Percentiles rank a stretch among this genome's conserved stretches.
Conservation (phyloP, 2,113 vertebrate species). For the Tapirus terrestris region DNA sequence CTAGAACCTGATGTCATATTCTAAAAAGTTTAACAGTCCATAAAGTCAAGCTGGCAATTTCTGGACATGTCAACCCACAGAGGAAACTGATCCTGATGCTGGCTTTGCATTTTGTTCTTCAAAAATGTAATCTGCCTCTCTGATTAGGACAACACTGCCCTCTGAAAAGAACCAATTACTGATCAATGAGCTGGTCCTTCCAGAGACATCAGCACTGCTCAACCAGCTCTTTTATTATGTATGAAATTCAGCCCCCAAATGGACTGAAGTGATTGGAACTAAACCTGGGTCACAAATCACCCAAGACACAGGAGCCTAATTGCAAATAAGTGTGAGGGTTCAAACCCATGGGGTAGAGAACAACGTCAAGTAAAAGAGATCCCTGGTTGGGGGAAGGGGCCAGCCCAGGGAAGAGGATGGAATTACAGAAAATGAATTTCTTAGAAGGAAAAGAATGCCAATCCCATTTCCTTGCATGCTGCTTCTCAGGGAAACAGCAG, state of each 20-base stretch:
- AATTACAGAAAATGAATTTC: no score
- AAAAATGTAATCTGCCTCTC: background rate
- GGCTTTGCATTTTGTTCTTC: background rate
- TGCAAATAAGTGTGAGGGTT: accelerated
- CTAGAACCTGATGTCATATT: background rate
- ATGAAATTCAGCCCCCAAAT: background rate
- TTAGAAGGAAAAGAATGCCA: background rate
- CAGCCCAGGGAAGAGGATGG: background rate
- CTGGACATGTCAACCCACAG: background rate
- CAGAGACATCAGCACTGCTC: no score
- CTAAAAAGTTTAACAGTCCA: background rate
- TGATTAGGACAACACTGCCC: background rate
- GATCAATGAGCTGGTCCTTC: background rate
- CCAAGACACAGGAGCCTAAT: background rate
- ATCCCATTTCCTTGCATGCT: background rate
- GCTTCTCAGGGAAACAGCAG: slow-evolving; percentile 20
- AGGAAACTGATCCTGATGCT: background rate
- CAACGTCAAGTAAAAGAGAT: accelerated
- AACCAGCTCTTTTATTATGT: background rate
- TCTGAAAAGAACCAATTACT: background rate
- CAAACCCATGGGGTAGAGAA: background rate
- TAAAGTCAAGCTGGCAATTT: background rate
- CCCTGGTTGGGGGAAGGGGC: background rate
- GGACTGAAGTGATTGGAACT: background rate
- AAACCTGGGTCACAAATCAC: background rate